Conservation (phyloP, 2,888 invertebrate genomes). For the Eulithis testata region DNA sequence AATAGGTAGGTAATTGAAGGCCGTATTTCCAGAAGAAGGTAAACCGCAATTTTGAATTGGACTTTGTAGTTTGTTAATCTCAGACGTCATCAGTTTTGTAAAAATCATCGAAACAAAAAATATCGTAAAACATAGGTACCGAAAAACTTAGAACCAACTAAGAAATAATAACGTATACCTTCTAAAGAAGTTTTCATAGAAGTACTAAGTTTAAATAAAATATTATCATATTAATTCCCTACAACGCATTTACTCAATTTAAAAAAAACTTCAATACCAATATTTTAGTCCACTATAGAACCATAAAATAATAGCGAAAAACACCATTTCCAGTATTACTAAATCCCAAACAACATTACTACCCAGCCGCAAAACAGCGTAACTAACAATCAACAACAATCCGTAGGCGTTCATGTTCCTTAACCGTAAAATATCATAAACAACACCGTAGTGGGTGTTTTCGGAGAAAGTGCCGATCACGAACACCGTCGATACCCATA, state of each 20-base stretch:
- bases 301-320: too few relatives aligned
- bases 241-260: too few relatives aligned
- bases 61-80: neutral
- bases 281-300: too few relatives aligned
- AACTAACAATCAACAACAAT: slow-evolving; percentile 19
- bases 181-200: too few relatives aligned
- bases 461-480: slow-evolving; percentile 27
- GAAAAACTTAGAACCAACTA: too few relatives aligned
- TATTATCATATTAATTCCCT: too few relatives aligned
- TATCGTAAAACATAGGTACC: neutral
- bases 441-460: slow-evolving; percentile 26
- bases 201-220: too few relatives aligned
- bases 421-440: slow-evolving; percentile 26
- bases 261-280: too few relatives aligned
- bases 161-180: too few relatives aligned
- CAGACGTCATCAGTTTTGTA: slow-evolving; percentile 17
- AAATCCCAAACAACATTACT: neutral
- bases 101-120: slow-evolving; percentile 1
- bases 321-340: neutral
- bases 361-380: slow-evolving; percentile 3
- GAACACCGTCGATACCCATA: slow-evolving; percentile 13
- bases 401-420: slow-evolving; percentile 29
- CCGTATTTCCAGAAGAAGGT: too few relatives aligned
- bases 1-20: too few relatives aligned
- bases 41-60: slow-evolving; percentile 1